Evolutionary conservation across 2,888 invertebrate species (phyloP), one percentile per base, ranked within the genome.

Genomic region (Gymnoscelis rufifasciata): DNA sequence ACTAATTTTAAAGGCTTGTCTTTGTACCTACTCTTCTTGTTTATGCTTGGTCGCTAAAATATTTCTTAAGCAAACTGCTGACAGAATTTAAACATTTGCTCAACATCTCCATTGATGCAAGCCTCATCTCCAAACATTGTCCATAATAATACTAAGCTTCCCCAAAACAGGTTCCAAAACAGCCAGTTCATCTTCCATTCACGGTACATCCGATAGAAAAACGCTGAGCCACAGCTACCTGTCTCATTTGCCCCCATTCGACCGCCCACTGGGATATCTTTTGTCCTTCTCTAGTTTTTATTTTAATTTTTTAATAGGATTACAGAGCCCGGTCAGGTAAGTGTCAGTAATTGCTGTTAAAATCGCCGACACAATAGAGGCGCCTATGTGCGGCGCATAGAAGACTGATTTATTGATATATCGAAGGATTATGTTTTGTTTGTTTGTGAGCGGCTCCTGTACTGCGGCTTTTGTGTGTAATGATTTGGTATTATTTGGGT

Each of bases 261-360:
- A 67, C 78, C 78, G 72, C 78, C 78, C 78, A 78, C 72, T 63
- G 66, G 47, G 74, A 56, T 56, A 35, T 54, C 42, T 66, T 69
- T 72, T 59, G 64, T 51, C 57, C 71, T 66, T 44, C 47, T 46
- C 43, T 36, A 38, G 7, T 10, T 29, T 38, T 43, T 38, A 50
- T 55, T 47, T 40, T 43, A 52, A 60, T 64, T 19, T 50, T 59
- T 56, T 84, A 84, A 87, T 86, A 86, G 86, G 86, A 84, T 86
- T 74, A 66, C 59, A 67, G 56, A 68, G 71, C 72, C 68, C 73
- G 75, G 70, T 70, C 84, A 86, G 87, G 87, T 87, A 88, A 86
- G 76, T 84, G 82, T 78, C 79, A 82, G 74, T 86, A 87, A 88
- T 87, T 88, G 86, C 82, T 83, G 83, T 84, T 78, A 83, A 83